Conservation (phyloP, 30 jellyfish, hydroid and myxozoan species). For the Pelagia noctiluca region DNA sequence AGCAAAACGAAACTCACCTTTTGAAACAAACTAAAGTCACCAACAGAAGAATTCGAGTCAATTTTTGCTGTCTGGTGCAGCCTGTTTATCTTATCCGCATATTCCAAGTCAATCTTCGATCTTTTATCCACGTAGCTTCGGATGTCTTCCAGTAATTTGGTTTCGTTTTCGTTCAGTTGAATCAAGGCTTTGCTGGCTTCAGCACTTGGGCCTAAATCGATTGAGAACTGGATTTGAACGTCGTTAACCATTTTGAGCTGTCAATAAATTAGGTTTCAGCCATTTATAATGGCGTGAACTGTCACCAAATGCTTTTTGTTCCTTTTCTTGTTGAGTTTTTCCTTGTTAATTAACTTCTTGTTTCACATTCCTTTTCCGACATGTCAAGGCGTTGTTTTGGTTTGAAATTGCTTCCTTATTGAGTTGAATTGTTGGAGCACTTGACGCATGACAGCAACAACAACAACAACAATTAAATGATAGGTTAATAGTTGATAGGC, state of each 20-base stretch:
- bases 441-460: too few species aligned
- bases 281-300: not conserved
- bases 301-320: not conserved
- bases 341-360: too few species aligned
- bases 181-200: conserved; percentile 35
- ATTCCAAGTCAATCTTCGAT: conserved; percentile 70
- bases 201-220: conserved; percentile 27
- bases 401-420: too few species aligned
- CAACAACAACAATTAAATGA: too few species aligned
- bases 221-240: conserved; percentile 18
- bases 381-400: too few species aligned
- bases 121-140: conserved; percentile 69
- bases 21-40: conserved; percentile 59
- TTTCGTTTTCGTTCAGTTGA: conserved; percentile 57
- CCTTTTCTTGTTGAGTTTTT: too few species aligned
- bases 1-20: conserved; percentile 42
- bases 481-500: too few species aligned
- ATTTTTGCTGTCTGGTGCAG: conserved; percentile 32
- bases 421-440: too few species aligned
- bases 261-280: not conserved
- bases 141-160: conserved; percentile 72
- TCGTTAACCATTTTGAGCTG: conserved; percentile 1
- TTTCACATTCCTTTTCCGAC: too few species aligned
- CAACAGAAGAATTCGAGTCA: conserved; percentile 15
- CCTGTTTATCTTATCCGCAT: conserved; percentile 75